These are phyloP conservation scores for Antechinus stuartii DNA, from an alignment of 2,113 vertebrate species.

Conservation along the genomic window DNA sequence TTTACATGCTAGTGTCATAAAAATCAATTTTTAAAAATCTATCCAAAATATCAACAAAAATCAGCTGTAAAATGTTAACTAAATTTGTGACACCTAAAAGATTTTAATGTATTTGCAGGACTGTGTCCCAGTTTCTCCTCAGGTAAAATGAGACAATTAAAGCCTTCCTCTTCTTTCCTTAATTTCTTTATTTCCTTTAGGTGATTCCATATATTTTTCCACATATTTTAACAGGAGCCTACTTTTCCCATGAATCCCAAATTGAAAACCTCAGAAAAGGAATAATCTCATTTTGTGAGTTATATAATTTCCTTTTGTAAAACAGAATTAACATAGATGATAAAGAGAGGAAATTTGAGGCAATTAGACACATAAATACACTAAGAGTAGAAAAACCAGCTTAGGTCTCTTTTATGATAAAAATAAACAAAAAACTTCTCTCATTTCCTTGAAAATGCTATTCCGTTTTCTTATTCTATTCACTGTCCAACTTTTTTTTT, in stretches of 20 bases:
- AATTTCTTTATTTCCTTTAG: neutral
- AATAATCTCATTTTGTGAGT: neutral
- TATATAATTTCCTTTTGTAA: neutral
- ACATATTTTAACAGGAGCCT: neutral
- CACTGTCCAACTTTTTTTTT: neutral
- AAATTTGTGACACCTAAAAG: neutral
- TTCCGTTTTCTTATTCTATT: neutral
- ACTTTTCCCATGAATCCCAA: neutral
- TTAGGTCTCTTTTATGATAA: neutral
- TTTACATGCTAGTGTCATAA: neutral
- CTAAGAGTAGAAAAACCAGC: neutral
- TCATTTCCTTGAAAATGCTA: neutral
- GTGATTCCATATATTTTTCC: neutral
- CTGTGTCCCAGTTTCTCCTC: neutral
- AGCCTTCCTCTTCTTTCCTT: neutral
- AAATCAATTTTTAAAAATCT: neutral
- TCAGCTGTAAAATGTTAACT: neutral
- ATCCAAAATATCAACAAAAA: neutral
- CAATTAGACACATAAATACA: neutral
- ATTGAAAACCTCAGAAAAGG: neutral
- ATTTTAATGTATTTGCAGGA: neutral
- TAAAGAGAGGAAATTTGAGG: neutral
- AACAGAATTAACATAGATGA: neutral
- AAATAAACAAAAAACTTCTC: neutral
- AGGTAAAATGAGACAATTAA: neutral